These are phyloP conservation scores for Rhinoraja longicauda DNA, from an alignment of 2,797 vertebrate species.

Conservation along the genomic window DNA sequence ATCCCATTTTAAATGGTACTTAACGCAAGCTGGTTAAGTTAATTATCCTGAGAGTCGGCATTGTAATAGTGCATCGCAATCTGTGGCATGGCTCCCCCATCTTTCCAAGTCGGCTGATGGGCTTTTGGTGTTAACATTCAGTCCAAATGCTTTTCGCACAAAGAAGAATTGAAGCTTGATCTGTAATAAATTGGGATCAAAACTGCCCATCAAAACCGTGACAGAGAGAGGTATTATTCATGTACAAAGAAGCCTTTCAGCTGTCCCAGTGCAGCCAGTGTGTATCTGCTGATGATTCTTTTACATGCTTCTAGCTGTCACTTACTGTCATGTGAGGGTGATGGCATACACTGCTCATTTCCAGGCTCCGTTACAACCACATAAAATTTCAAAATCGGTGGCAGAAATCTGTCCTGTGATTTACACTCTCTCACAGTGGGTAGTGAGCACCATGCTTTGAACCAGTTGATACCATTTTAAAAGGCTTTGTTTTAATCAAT, in stretches of 20 bases:
- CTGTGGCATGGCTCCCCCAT: background rate
- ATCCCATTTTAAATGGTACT: background rate
- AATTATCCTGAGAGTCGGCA: constrained; percentile 1
- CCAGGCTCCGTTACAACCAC: background rate
- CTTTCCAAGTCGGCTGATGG: background rate
- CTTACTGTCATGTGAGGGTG: constrained; percentile 2
- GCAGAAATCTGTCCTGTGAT: constrained; percentile 15
- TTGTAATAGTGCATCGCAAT: background rate
- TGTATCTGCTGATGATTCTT: background rate
- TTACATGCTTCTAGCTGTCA: constrained; percentile 27
- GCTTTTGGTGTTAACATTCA: background rate
- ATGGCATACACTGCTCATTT: constrained; percentile 22
- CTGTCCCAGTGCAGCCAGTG: constrained; percentile 15
- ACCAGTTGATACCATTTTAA: constrained; percentile 11
- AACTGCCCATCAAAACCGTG: constrained; percentile 20
- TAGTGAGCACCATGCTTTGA: background rate
- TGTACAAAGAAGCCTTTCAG: constrained; percentile 18
- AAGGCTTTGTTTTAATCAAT: constrained; percentile 32
- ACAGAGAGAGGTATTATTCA: constrained; percentile 31
- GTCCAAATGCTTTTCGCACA: constrained; percentile 19
- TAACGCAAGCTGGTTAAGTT: background rate
- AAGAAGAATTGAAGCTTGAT: constrained; percentile 19
- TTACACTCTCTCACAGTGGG: background rate
- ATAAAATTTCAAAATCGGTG: constrained; percentile 17
- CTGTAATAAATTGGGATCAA: constrained; percentile 22